These are phyloP conservation scores for Drosophila lacertosa DNA, from an alignment of 1,140 invertebrate species.

Conservation along the genomic window DNA sequence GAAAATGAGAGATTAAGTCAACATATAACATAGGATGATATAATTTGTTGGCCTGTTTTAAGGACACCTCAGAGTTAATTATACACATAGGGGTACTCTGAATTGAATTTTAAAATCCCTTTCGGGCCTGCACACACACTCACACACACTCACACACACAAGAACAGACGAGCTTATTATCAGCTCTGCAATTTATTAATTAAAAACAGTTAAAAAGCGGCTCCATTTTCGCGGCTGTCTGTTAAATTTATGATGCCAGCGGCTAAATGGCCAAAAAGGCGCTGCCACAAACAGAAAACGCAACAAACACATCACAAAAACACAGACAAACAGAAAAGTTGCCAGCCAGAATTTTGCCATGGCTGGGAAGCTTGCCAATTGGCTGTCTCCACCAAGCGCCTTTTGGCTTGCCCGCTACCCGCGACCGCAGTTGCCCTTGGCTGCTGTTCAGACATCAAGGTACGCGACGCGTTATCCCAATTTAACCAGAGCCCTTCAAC, in stretches of 20 bases:
- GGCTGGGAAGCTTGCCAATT: constrained; percentile 24
- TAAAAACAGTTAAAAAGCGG: constrained; percentile 75
- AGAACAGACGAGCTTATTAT: constrained; percentile 63
- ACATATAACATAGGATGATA: too few species aligned
- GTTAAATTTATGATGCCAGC: constrained; percentile 61
- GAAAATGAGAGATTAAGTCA: too few species aligned
- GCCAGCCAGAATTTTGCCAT: constrained; percentile 19
- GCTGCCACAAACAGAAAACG: constrained; percentile 34
- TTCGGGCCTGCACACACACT: constrained; percentile 7
- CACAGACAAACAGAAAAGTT: constrained; percentile 28
- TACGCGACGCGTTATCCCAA: constrained; percentile 37
- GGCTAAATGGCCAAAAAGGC: constrained; percentile 38
- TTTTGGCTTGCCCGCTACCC: too few species aligned
- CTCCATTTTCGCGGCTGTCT: constrained; percentile 50
- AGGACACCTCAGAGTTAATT: too few species aligned
- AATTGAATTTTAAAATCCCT: constrained; percentile 68
- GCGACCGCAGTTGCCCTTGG: not conserved
- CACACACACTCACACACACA: constrained; percentile 8
- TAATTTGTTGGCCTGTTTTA: too few species aligned
- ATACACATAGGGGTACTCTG: too few species aligned
- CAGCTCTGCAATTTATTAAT: constrained; percentile 66
- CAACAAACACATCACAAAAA: constrained; percentile 26
- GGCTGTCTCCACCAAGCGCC: constrained; percentile 1
- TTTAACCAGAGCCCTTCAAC: constrained; percentile 41
- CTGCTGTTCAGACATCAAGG: constrained; percentile 49